A percentile compares a stretch with the other conserved stretches of the same genome.
Evolutionary conservation across 2,797 vertebrate species (phyloP).

Genomic region (Rhincodon typus): DNA sequence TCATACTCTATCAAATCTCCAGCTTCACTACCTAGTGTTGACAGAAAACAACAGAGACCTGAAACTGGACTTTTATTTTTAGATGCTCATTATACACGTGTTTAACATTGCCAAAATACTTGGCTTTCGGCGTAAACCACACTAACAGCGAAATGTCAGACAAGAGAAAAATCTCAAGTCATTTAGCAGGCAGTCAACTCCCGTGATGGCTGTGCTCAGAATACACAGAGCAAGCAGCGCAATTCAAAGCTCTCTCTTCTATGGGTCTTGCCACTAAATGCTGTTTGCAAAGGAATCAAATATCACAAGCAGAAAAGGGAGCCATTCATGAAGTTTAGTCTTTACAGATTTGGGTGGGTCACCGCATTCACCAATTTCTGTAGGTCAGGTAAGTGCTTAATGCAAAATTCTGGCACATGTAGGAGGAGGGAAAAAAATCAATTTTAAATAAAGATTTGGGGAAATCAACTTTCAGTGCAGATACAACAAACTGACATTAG

Average conservation of each 20-base stretch:
- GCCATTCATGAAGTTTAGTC: neutral
- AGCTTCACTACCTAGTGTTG: conserved; percentile 56
- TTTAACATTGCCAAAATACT: neutral
- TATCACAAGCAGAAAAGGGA: neutral
- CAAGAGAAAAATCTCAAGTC: neutral
- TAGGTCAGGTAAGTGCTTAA: neutral
- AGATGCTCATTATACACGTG: neutral
- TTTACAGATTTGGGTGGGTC: neutral
- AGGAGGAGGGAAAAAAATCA: neutral
- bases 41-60: conserved; percentile 16
- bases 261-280: neutral
- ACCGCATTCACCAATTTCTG: neutral
- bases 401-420: neutral
- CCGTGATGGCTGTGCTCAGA: neutral
- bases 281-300: neutral
- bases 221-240: neutral
- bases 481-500: neutral
- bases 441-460: neutral
- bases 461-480: neutral
- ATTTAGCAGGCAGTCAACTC: neutral
- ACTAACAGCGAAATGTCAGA: neutral
- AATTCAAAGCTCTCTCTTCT: neutral
- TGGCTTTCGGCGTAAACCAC: neutral
- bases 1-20: conserved; percentile 81
- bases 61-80: neutral